These are phyloP conservation scores for Phalloptychus januarius DNA, from an alignment of 2,797 vertebrate genomes.

Conservation along the genomic window DNA sequence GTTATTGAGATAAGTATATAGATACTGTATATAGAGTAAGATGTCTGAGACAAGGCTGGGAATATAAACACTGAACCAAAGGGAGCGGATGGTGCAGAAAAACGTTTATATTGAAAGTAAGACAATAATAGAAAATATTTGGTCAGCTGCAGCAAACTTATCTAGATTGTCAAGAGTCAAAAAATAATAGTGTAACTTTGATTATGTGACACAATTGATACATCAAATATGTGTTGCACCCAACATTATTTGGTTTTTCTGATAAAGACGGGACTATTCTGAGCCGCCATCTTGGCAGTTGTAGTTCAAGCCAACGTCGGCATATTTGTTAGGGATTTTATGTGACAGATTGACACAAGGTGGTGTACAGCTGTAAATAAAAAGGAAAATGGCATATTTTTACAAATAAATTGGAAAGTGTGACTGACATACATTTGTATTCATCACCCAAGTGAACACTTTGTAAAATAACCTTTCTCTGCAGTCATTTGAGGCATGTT, in stretches of 20 bases:
- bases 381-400: not conserved
- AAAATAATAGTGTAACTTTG: not conserved
- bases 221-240: not conserved
- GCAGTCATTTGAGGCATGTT: not conserved
- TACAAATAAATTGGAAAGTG: not conserved
- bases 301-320: not conserved
- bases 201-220: not conserved
- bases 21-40: not conserved
- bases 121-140: not conserved
- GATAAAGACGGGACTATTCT: not conserved
- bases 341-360: not conserved
- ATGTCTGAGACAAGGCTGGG: not conserved
- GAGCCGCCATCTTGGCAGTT: not conserved
- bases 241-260: not conserved
- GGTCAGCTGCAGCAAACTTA: not conserved
- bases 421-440: not conserved
- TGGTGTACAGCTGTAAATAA: not conserved
- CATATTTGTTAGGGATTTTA: not conserved
- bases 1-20: not conserved
- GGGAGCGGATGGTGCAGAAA: not conserved
- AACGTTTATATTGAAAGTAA: not conserved
- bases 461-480: not conserved
- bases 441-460: not conserved
- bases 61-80: not conserved
- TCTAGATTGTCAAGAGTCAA: not conserved